Evolutionary conservation across 1,140 invertebrate genomes (phyloP).

Genomic region (Drosophila parvula): DNA sequence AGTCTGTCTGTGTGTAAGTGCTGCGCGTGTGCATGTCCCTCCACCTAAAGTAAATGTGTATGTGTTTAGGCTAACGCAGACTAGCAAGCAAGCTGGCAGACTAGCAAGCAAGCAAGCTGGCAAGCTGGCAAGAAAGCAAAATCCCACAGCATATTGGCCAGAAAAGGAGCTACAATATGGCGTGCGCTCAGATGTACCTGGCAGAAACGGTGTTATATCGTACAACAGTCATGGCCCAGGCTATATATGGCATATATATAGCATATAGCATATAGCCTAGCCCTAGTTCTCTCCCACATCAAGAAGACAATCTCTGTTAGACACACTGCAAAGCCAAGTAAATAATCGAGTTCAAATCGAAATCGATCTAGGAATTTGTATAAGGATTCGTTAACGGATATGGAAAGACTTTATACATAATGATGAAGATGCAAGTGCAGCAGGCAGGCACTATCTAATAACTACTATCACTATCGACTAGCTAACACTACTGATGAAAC

Average conservation of each 20-base stretch:
- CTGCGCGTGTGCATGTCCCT: conserved; percentile 34
- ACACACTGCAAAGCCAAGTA: conserved; percentile 36
- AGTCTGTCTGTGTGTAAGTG: conserved; percentile 50
- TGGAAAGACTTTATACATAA: conserved; percentile 27
- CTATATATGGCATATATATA: not conserved
- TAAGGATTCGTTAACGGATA: conserved; percentile 1
- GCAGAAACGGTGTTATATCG: conserved; percentile 27
- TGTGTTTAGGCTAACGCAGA: conserved; percentile 42
- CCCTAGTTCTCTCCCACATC: conserved; percentile 33
- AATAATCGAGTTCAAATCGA: not conserved
- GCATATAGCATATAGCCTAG: conserved; percentile 1
- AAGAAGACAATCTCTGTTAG: conserved; percentile 70
- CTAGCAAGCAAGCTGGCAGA: not conserved
- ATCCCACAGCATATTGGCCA: conserved; percentile 29
- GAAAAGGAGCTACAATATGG: conserved; percentile 28
- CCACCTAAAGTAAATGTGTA: conserved; percentile 27
- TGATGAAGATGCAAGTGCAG: conserved; percentile 10
- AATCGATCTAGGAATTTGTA: not conserved
- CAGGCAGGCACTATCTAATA: conserved; percentile 34
- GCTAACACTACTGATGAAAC: conserved; percentile 33
- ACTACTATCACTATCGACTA: conserved; percentile 55
- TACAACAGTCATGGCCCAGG: conserved; percentile 13
- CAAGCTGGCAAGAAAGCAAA: conserved; percentile 15
- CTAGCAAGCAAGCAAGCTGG: conserved; percentile 1
- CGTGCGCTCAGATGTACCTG: conserved; percentile 74